phyloP scores from a whole-genome alignment of 2,113 vertebrate species.

The Calyptomena viridis region DNA sequence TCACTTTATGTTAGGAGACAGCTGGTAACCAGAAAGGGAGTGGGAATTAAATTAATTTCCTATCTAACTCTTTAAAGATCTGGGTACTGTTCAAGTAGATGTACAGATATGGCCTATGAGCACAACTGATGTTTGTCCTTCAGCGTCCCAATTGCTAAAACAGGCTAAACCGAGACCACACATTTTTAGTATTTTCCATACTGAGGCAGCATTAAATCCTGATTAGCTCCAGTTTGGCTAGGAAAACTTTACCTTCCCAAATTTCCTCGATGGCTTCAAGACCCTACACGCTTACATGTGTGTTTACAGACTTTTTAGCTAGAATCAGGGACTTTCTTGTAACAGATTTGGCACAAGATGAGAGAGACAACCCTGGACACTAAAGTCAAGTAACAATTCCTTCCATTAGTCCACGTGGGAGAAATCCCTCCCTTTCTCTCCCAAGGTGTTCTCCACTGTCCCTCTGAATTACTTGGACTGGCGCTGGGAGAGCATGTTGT shows the following conservation, averaged over 20 bases:
- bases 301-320: neutral
- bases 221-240: neutral
- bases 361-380: neutral
- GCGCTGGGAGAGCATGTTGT: slow-evolving; percentile 35
- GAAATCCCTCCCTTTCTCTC: neutral
- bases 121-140: neutral
- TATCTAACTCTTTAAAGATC: slow-evolving; percentile 63
- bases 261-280: neutral
- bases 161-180: neutral
- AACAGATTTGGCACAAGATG: neutral
- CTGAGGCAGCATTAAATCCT: neutral
- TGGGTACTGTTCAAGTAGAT: slow-evolving; percentile 41
- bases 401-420: neutral
- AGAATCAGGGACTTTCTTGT: neutral
- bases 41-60: slow-evolving; percentile 66
- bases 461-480: slow-evolving; percentile 30
- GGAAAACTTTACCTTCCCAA: neutral
- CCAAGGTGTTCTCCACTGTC: slow-evolving; percentile 41
- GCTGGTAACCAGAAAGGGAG: slow-evolving; percentile 67
- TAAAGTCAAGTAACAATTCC: neutral
- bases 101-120: neutral
- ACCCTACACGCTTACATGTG: fast-evolving
- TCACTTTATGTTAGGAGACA: slow-evolving; percentile 53
- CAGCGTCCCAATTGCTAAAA: neutral
- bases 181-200: neutral